Evolutionary conservation across 1,140 invertebrate species (phyloP), one percentile per base, ranked within the genome.

Genomic region (Archivesica marissinica): DNA sequence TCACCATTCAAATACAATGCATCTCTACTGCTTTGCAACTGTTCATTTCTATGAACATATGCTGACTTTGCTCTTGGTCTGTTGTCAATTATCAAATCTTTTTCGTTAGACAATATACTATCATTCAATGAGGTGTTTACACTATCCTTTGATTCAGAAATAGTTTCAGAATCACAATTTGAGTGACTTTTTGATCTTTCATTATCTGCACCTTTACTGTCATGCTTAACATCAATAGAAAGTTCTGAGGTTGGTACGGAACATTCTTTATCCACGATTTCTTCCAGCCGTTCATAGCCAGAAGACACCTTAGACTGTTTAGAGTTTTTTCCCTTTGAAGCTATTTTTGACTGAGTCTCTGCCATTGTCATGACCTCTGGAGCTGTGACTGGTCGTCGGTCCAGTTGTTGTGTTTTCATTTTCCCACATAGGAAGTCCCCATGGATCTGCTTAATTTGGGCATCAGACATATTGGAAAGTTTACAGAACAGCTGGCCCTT

Each of bases 361-460:
- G 66, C 38, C 38, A 56, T 64, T 25, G 82, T 76, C 23, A 88
- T 72, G 35, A 81, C 75, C 13, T 83, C 86, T n/a, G 86, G 88
- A 13, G 88, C 86, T 17, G 88, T 88, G 38, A 80, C 76, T 20
- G 88, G 88, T n/a, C 88, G 54, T 23, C 76, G 54, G 28, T 56
- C 79, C 20, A 78, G 11, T 20, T 84, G 75, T 39, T 15, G 15
- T 38, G 68, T 52, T 50, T 88, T 88, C 15, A 82, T 88, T 41
- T 78, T 77, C 28, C 75, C 52, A 25, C 86, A 72, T 0, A 84
- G 35, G 61, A 88, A 87, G 20, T 89, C 61, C 23, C 85, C 79
- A 72, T 86, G 80, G 7, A 89, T 56, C 23, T 88, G 81, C 28
- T 87, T 85, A 11, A 85, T 78, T 59, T 85, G 50, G 13, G 52